Conservation (phyloP, 2,113 vertebrate genomes). For the Pseudopipra pipra region DNA sequence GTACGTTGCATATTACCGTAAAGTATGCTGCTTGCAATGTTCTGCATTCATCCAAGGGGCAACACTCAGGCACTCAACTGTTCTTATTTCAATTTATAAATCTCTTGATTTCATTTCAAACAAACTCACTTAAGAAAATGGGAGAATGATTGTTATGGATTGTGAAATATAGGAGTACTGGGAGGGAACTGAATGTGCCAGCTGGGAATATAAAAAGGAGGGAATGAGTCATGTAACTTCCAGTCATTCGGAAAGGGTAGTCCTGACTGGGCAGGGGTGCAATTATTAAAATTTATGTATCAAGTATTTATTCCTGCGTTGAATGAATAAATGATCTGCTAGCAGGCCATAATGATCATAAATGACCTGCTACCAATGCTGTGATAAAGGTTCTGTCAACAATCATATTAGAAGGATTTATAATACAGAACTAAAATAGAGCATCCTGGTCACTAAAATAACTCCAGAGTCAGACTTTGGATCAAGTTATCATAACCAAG, state of each 20-base stretch:
- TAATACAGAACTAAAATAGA: constrained; percentile 37
- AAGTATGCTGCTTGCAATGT: not conserved
- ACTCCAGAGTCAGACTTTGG: constrained; percentile 39
- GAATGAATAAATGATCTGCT: not conserved
- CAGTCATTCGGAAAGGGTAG: constrained; percentile 25
- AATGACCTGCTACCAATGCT: constrained; percentile 11
- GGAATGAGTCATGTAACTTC: constrained; percentile 37
- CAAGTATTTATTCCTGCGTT: not conserved
- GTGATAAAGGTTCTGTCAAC: constrained; percentile 41
- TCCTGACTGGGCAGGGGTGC: not conserved
- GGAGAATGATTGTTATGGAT: not conserved
- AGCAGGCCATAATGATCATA: not conserved
- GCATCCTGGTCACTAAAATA: constrained; percentile 53
- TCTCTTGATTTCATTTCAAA: constrained; percentile 7
- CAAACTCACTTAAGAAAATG: constrained; percentile 1
- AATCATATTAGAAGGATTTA: constrained; percentile 40
- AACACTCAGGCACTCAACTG: not conserved
- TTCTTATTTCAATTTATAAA: not conserved
- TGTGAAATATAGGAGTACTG: constrained; percentile 4
- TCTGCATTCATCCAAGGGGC: not conserved
- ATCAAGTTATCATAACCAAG: constrained; percentile 49
- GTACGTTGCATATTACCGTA: not conserved
- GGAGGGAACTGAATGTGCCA: constrained; percentile 41
- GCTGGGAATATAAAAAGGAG: constrained; percentile 23
- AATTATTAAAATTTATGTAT: constrained; percentile 30